A percentile compares a stretch with the other conserved stretches of the same genome.
Conservation (phyloP, 2,888 invertebrate genomes). For the Drosophila rubida region DNA sequence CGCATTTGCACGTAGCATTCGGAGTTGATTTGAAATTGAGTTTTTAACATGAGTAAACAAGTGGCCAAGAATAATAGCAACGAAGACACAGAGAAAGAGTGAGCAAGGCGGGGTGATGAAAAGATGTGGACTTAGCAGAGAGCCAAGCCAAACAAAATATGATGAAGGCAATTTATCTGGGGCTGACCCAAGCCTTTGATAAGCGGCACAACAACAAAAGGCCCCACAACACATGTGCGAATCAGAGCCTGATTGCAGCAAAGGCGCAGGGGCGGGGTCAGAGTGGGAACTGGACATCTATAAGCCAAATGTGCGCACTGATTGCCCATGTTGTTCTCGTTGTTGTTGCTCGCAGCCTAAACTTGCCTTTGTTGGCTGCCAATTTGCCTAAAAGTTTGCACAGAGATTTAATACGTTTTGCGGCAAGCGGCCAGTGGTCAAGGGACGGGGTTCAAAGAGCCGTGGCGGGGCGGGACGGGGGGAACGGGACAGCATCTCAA, state of each 20-base stretch:
- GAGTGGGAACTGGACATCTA: neutral
- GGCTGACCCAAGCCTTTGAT: constrained; percentile 65
- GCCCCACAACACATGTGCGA: constrained; percentile 9
- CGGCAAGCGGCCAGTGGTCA: constrained; percentile 12
- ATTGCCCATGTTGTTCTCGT: constrained; percentile 20
- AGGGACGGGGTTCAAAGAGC: neutral
- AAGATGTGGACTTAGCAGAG: constrained; percentile 6
- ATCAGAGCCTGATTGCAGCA: constrained; percentile 1
- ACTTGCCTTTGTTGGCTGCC: constrained; percentile 51
- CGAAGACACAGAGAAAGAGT: neutral
- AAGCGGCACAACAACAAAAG: constrained; percentile 21
- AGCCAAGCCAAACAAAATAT: constrained; percentile 62
- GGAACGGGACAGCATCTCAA: neutral
- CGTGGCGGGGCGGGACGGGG: neutral
- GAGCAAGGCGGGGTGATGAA: constrained; percentile 7
- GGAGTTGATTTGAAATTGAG: constrained; percentile 48
- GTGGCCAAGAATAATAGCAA: constrained; percentile 1
- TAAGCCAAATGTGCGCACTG: constrained; percentile 12
- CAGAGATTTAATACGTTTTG: constrained; percentile 47
- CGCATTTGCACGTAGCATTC: constrained; percentile 48
- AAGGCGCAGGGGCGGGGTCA: constrained; percentile 17
- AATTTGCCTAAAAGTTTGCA: constrained; percentile 72
- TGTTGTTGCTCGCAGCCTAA: constrained; percentile 22
- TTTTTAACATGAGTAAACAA: constrained; percentile 33
- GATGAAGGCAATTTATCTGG: constrained; percentile 75